Evolutionary conservation across 2,888 invertebrate genomes (phyloP).

Genomic region (Nephrotoma guestfalica): DNA sequence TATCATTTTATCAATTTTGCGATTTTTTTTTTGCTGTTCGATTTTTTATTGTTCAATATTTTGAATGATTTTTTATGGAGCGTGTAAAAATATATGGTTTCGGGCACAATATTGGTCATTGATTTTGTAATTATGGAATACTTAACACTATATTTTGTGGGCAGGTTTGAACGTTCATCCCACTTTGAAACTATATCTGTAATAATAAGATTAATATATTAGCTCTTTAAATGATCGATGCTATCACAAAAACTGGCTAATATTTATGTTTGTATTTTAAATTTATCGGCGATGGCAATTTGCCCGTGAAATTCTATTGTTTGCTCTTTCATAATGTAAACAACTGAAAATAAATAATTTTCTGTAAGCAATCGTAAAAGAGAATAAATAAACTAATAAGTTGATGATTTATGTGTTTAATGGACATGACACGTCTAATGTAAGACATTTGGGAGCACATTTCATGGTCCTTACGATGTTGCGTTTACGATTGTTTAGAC

Average conservation of each 20-base stretch:
- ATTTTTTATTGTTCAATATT: not conserved
- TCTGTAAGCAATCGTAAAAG: too few species aligned
- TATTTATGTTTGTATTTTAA: too few species aligned
- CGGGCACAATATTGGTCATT: not conserved
- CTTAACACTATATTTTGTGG: not conserved
- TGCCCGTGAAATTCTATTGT: too few species aligned
- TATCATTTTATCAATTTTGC: not conserved
- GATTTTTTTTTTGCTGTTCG: not conserved
- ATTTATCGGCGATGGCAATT: too few species aligned
- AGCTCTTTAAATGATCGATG: not conserved
- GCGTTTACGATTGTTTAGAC: too few species aligned
- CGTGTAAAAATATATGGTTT: not conserved
- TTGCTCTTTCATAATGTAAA: too few species aligned
- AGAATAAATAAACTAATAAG: too few species aligned
- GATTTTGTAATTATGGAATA: not conserved
- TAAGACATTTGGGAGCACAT: too few species aligned
- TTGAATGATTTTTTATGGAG: not conserved
- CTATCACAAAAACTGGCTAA: not conserved
- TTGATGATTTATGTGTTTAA: too few species aligned
- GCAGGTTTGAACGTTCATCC: not conserved
- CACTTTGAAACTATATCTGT: not conserved
- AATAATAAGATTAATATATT: not conserved
- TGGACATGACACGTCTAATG: too few species aligned
- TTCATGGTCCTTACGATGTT: too few species aligned
- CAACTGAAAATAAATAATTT: too few species aligned